Percentiles rank a stretch among this genome's conserved stretches.
These are phyloP conservation scores for Gobius niger DNA, from an alignment of 2,113 vertebrate genomes.

Conservation along the genomic window DNA sequence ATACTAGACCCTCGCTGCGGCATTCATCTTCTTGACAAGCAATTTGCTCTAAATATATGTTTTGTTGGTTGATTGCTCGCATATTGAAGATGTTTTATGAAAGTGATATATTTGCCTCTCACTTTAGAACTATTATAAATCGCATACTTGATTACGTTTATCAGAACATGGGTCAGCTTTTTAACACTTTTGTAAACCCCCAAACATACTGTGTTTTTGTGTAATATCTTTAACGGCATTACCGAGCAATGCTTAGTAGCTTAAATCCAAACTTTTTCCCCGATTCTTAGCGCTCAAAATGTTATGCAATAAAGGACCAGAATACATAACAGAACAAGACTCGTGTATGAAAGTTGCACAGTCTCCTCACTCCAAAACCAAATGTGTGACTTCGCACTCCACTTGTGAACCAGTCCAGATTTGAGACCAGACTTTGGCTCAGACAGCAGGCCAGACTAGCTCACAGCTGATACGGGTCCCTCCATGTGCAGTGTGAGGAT, in stretches of 20 bases:
- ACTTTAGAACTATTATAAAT: constrained; percentile 14
- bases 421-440: constrained; percentile 3
- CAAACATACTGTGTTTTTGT: too few species aligned
- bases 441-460: constrained; percentile 11
- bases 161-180: too few species aligned
- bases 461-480: constrained; percentile 6
- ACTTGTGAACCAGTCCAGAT: neutral
- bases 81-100: constrained; percentile 36
- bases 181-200: too few species aligned
- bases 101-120: constrained; percentile 49
- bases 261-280: neutral
- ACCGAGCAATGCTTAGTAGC: too few species aligned
- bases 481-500: constrained; percentile 45
- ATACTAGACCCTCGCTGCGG: neutral
- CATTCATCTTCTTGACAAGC: constrained; percentile 73
- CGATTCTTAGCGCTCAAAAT: neutral
- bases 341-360: neutral
- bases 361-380: neutral
- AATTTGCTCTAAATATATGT: constrained; percentile 69
- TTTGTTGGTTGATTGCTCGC: constrained; percentile 53
- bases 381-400: constrained; percentile 17
- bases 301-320: neutral
- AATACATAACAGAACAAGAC: neutral
- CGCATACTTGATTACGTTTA: neutral
- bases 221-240: too few species aligned